These are phyloP conservation scores for Drosophila leontia DNA, from an alignment of 1,140 invertebrate genomes.

Conservation along the genomic window DNA sequence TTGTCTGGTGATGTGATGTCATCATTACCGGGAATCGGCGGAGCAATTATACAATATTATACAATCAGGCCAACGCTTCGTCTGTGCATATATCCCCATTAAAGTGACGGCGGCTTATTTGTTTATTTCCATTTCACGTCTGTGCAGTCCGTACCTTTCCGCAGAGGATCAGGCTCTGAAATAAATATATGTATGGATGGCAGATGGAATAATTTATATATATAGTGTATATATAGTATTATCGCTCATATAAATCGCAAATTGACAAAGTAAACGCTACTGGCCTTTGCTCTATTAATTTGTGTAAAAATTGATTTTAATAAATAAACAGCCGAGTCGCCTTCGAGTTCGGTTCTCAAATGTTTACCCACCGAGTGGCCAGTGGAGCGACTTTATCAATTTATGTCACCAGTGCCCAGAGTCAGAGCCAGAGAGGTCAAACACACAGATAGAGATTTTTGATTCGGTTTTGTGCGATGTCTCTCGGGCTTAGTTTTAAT, in stretches of 20 bases:
- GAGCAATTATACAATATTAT: conserved; percentile 64
- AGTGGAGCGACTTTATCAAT: conserved; percentile 69
- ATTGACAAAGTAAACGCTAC: conserved; percentile 39
- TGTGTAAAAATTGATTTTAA: conserved; percentile 59
- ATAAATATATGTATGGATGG: not conserved
- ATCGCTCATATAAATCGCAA: conserved; percentile 47
- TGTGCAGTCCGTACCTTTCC: not conserved
- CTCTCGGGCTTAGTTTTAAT: conserved; percentile 56
- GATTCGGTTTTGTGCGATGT: conserved; percentile 12
- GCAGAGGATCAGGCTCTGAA: conserved; percentile 30
- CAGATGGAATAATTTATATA: conserved; percentile 1
- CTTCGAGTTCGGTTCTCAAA: conserved; percentile 25
- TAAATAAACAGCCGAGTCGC: conserved; percentile 51
- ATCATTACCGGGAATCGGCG: conserved; percentile 52
- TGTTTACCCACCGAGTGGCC: conserved; percentile 45
- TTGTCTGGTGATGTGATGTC: conserved; percentile 45
- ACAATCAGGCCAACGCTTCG: conserved; percentile 44
- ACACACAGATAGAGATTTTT: conserved; percentile 28
- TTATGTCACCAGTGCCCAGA: conserved; percentile 60
- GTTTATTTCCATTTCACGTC: conserved; percentile 17
- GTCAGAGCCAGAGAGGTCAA: conserved; percentile 43
- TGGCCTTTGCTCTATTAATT: conserved; percentile 56
- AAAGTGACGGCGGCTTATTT: conserved; percentile 21
- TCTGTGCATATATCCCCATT: conserved; percentile 26
- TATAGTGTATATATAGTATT: conserved; percentile 4